A percentile compares a stretch with the other conserved stretches of the same genome.
Evolutionary conservation across 1,140 invertebrate genomes (phyloP).

Genomic region (Antheraea pernyi): DNA sequence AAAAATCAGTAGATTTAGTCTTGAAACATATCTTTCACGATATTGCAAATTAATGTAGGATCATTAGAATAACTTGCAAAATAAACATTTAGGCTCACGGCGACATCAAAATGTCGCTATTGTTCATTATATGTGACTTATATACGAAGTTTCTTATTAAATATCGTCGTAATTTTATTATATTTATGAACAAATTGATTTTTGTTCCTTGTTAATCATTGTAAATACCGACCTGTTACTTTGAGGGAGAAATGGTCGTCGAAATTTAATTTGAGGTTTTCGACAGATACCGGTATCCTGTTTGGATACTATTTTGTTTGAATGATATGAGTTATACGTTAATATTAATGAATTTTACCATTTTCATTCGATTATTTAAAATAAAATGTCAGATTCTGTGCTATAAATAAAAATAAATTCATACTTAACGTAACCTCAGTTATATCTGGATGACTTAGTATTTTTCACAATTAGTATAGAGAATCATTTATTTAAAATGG

Average conservation of each 20-base stretch:
- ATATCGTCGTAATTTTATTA: background rate
- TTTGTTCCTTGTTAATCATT: conserved; percentile 4
- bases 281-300: background rate
- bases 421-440: background rate
- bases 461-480: background rate
- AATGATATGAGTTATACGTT: background rate
- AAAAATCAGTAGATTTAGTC: background rate
- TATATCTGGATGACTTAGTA: background rate
- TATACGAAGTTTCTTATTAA: background rate
- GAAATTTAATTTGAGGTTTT: background rate
- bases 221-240: background rate
- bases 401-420: background rate
- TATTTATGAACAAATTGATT: conserved; percentile 8
- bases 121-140: too few species aligned
- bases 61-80: too few species aligned
- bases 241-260: background rate
- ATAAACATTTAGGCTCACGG: too few species aligned
- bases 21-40: conserved; percentile 7
- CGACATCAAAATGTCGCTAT: too few species aligned
- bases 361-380: background rate
- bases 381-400: background rate
- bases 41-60: background rate
- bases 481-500: background rate
- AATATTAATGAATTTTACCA: background rate
- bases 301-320: background rate